Base-by-base conservation (phyloP, 2,113 vertebrate genomes). In the Sphaerodactylus townsendi region DNA sequence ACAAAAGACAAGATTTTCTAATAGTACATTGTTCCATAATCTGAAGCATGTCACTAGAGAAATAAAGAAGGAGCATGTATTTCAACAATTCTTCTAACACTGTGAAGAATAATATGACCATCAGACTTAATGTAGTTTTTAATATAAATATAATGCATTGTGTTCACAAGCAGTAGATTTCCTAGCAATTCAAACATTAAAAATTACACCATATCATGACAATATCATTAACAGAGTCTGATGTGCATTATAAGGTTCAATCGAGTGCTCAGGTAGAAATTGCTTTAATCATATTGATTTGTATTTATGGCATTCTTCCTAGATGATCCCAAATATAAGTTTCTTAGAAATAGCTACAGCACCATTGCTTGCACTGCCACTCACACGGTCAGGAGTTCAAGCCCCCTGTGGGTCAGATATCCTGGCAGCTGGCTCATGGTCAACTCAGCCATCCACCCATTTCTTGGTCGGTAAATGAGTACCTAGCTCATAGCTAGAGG, bases 241-340 rank as follows among this genome's bases (percentile, higher is more conserved):
- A 44, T 39, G 7, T 83, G 56, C 11, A 83, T 85, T 35, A 87
- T 50, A 68, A 23, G 73, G 5, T 91, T 90, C 56, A 9, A 1
- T 85, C 46, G 78, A 37, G 81, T 71, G 85, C 83, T 79, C 87
- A 85, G 50, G 19, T 48, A 25, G 11, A 46, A 48, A 86, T n/a
- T 59, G 1, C n/a, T n/a, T n/a, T n/a, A n/a, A n/a, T n/a, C n/a
- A n/a, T 81, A 88, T 85, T 86, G 76, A 79, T 87, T 86, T 83
- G 44, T 79, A 0, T 90, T 86, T 82, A 87, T 81, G 59, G n/a
- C 37, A 28, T 10, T 33, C 0, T 0, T 64, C 39, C 72, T 78
- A 28, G 64, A 30, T 85, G n/a, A n/a, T n/a, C n/a, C n/a, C n/a
- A n/a, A n/a, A n/a, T n/a, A n/a, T n/a, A n/a, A n/a, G n/a, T n/a